phyloP scores from a whole-genome alignment of 1,140 invertebrate genomes.

The Lethocerus indicus region DNA sequence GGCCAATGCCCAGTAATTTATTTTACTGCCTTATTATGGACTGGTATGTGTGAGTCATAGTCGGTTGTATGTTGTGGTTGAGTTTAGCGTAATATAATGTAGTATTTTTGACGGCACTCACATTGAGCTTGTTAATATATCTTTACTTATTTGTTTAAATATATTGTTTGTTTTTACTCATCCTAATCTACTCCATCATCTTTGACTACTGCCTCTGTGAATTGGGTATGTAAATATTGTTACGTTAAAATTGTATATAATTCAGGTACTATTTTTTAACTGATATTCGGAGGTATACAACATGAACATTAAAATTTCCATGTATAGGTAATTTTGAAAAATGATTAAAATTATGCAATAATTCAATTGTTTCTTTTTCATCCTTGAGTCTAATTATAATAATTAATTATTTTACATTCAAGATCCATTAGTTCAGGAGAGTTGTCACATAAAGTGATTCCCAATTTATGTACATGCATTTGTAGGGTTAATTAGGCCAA shows the following conservation, averaged over 20 bases:
- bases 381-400: too few species aligned
- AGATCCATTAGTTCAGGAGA: too few species aligned
- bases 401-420: too few species aligned
- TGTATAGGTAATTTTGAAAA: background rate
- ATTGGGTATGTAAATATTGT: conserved; percentile 5
- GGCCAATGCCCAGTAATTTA: too few species aligned
- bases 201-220: background rate
- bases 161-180: background rate
- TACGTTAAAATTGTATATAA: conserved; percentile 7
- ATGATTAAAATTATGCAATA: too few species aligned
- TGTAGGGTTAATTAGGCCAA: too few species aligned
- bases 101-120: background rate
- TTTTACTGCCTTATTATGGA: too few species aligned
- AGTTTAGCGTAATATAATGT: background rate
- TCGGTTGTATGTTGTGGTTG: background rate
- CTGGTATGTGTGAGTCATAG: too few species aligned
- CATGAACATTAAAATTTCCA: background rate
- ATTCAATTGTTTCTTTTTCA: too few species aligned
- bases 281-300: conserved; percentile 6
- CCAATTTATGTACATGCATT: too few species aligned
- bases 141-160: background rate
- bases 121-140: background rate
- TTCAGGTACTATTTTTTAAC: background rate
- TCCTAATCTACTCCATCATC: background rate
- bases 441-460: too few species aligned